Evolutionary conservation across 2,888 invertebrate species (phyloP).

Genomic region (Meteorus cinctellus): DNA sequence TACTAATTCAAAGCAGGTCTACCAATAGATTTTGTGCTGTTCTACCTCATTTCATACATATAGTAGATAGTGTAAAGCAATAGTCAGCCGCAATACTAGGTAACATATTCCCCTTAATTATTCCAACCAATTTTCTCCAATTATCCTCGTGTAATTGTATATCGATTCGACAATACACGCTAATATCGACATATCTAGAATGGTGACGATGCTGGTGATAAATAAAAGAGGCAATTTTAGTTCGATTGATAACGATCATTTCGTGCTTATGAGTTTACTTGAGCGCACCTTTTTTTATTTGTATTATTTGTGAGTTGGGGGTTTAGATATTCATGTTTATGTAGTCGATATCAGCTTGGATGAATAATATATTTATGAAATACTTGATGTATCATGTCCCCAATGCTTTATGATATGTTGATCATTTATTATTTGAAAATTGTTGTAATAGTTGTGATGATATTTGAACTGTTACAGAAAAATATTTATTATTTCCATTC

Average conservation of each 20-base stretch:
- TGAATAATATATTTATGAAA: too few relatives aligned
- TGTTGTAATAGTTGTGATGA: too few relatives aligned
- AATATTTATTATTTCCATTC: too few relatives aligned
- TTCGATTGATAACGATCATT: not conserved
- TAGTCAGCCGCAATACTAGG: not conserved
- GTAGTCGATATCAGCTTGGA: too few relatives aligned
- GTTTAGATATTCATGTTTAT: too few relatives aligned
- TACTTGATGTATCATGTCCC: too few relatives aligned
- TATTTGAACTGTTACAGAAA: too few relatives aligned
- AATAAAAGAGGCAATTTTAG: not conserved
- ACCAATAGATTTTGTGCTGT: too few relatives aligned
- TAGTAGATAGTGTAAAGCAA: not conserved
- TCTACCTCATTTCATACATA: not conserved
- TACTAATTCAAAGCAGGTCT: too few relatives aligned
- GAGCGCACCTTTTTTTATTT: not conserved
- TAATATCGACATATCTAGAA: too few relatives aligned
- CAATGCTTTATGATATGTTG: too few relatives aligned
- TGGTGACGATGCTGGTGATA: not conserved
- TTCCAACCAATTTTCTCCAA: not conserved
- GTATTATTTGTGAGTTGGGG: not conserved
- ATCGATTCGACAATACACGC: not conserved
- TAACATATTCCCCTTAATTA: not conserved
- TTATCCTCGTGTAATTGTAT: not conserved
- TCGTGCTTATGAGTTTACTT: not conserved
- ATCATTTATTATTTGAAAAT: too few relatives aligned